phyloP scores from a whole-genome alignment of 2,888 invertebrate genomes.

The Temnothorax ravouxi region DNA sequence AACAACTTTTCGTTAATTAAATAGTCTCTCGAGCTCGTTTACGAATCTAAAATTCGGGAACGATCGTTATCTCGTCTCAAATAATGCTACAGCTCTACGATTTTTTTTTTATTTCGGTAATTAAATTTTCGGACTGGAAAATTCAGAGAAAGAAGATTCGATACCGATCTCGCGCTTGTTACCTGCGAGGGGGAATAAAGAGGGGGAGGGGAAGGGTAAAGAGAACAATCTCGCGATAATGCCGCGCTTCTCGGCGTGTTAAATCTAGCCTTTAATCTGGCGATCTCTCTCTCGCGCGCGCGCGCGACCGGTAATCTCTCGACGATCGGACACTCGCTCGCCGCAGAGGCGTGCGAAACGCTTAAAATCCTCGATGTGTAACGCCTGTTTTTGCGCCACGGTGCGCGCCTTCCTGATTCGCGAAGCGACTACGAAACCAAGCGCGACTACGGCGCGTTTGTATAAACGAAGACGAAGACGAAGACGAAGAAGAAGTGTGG shows the following conservation, averaged over 20 bases:
- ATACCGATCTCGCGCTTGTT: slow-evolving; percentile 10
- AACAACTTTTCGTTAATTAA: slow-evolving; percentile 4
- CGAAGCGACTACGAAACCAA: slow-evolving; percentile 56
- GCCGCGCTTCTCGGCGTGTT: slow-evolving; percentile 13
- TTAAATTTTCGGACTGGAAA: not conserved
- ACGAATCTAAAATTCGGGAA: not conserved
- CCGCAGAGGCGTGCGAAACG: slow-evolving; percentile 46
- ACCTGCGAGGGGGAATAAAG: not conserved
- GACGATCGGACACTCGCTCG: slow-evolving; percentile 30
- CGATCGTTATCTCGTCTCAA: not conserved
- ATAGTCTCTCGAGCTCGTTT: slow-evolving; percentile 4
- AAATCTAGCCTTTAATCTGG: slow-evolving; percentile 47
- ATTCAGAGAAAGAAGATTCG: not conserved
- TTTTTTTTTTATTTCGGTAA: slow-evolving; percentile 2
- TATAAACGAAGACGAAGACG: slow-evolving; percentile 7
- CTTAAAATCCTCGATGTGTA: slow-evolving; percentile 52
- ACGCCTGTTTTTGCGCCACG: slow-evolving; percentile 51
- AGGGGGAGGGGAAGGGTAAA: too few relatives aligned
- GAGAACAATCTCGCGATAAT: slow-evolving; percentile 27
- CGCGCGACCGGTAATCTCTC: slow-evolving; percentile 43
- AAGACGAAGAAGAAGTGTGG: not conserved
- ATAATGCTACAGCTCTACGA: not conserved
- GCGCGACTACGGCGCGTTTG: slow-evolving; percentile 38
- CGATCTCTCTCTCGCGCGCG: slow-evolving; percentile 11
- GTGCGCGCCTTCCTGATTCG: slow-evolving; percentile 55